A percentile compares a stretch with the other conserved stretches of the same genome.
phyloP scores from a whole-genome alignment of 2,888 invertebrate species.

The Adelognathus sp. region DNA sequence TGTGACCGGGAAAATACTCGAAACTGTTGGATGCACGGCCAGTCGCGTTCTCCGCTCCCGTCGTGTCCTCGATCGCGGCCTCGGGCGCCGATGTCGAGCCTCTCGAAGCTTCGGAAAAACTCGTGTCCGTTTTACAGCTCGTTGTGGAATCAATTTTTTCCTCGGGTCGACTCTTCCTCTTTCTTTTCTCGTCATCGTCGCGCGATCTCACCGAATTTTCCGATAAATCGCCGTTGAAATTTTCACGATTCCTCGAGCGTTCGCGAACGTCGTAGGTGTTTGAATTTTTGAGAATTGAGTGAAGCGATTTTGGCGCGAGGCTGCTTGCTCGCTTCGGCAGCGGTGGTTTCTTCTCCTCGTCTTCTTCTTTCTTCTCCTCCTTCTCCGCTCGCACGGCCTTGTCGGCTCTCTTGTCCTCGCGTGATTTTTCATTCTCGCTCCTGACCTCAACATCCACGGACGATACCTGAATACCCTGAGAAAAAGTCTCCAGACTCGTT shows the following conservation, averaged over 20 bases:
- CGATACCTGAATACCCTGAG: constrained; percentile 77
- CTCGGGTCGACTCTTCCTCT: constrained; percentile 31
- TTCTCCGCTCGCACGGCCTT: background rate
- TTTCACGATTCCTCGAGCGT: constrained; percentile 25
- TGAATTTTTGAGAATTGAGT: constrained; percentile 72
- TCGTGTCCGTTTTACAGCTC: constrained; percentile 72
- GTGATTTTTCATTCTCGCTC: background rate
- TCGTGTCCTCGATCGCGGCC: constrained; percentile 26
- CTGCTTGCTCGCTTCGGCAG: constrained; percentile 74
- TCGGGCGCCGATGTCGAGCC: constrained; percentile 74
- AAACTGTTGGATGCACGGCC: constrained; percentile 86
- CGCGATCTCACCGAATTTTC: background rate
- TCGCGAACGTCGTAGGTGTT: constrained; percentile 69
- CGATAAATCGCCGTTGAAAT: background rate
- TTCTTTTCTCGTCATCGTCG: background rate
- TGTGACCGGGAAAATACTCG: constrained; percentile 84
- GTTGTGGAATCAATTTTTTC: constrained; percentile 48
- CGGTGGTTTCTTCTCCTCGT: constrained; percentile 72
- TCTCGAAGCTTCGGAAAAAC: constrained; percentile 50
- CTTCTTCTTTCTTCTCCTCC: constrained; percentile 1
- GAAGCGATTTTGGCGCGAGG: constrained; percentile 66
- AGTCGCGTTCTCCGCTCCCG: constrained; percentile 77
- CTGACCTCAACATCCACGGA: background rate
- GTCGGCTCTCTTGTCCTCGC: background rate
- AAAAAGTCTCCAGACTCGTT: constrained; percentile 70